These are phyloP conservation scores for Dryomyza anilis DNA, from an alignment of 2,888 invertebrate genomes.

Conservation along the genomic window DNA sequence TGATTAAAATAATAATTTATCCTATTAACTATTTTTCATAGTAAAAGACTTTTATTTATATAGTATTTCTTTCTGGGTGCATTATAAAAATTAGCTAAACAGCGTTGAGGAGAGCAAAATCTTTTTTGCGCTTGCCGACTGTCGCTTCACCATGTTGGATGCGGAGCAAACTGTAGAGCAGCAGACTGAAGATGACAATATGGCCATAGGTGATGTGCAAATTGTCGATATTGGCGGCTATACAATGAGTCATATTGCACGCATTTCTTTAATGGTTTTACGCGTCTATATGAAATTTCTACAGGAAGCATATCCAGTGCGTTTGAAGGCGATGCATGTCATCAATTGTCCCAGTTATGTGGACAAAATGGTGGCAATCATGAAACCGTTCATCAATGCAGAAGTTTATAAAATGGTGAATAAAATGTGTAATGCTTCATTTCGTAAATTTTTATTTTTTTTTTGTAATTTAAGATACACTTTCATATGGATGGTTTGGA, in stretches of 20 bases:
- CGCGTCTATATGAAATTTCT: slow-evolving; percentile 71
- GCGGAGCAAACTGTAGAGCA: slow-evolving; percentile 7
- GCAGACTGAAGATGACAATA: neutral
- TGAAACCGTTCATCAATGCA: slow-evolving; percentile 68
- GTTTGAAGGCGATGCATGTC: slow-evolving; percentile 71
- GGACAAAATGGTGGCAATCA: slow-evolving; percentile 66
- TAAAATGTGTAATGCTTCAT: neutral
- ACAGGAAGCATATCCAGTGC: slow-evolving; percentile 72
- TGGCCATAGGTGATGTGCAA: slow-evolving; percentile 69
- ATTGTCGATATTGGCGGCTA: slow-evolving; percentile 73
- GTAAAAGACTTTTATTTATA: too few species aligned
- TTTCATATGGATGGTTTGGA: slow-evolving; percentile 65
- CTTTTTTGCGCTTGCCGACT: slow-evolving; percentile 50
- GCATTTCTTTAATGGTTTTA: slow-evolving; percentile 66
- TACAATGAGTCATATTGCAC: slow-evolving; percentile 66
- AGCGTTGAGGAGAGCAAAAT: slow-evolving; percentile 47
- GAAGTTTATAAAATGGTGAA: slow-evolving; percentile 65
- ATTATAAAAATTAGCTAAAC: slow-evolving; percentile 49
- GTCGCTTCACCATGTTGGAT: slow-evolving; percentile 42
- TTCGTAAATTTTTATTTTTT: neutral
- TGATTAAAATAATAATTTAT: too few species aligned
- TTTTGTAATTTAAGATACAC: slow-evolving; percentile 60
- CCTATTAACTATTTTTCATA: too few species aligned
- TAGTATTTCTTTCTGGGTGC: too few species aligned
- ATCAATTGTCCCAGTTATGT: slow-evolving; percentile 68